phyloP scores from a whole-genome alignment of 2,888 invertebrate species.

The Monoplex corrugatus region DNA sequence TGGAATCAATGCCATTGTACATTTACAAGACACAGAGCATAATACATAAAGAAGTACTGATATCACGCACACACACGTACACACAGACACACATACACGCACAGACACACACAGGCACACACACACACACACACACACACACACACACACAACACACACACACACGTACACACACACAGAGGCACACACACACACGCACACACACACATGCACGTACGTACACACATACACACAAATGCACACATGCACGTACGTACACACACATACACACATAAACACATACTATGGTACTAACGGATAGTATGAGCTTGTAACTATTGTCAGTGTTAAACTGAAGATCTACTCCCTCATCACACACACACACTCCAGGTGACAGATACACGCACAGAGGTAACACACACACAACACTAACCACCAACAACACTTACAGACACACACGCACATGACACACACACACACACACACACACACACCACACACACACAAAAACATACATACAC shows the following conservation, averaged over 20 bases:
- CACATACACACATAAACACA: slow-evolving; percentile 22
- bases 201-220: neutral
- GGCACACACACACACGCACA: slow-evolving; percentile 15
- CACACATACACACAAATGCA: neutral
- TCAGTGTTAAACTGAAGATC: too few relatives aligned
- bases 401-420: too few relatives aligned
- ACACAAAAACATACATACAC: neutral
- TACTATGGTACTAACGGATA: too few relatives aligned
- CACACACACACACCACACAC: slow-evolving; percentile 21
- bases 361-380: neutral
- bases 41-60: too few relatives aligned
- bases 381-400: neutral
- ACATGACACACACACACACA: neutral
- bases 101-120: neutral
- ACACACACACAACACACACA: too few relatives aligned
- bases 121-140: neutral
- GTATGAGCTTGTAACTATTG: too few relatives aligned
- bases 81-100: slow-evolving; percentile 14
- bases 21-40: too few relatives aligned
- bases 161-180: neutral
- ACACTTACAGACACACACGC: neutral
- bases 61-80: neutral
- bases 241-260: slow-evolving; percentile 21
- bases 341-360: neutral
- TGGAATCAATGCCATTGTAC: too few relatives aligned